Evolutionary conservation across 2,888 invertebrate species (phyloP).

Genomic region (Deladenus siricidicola): DNA sequence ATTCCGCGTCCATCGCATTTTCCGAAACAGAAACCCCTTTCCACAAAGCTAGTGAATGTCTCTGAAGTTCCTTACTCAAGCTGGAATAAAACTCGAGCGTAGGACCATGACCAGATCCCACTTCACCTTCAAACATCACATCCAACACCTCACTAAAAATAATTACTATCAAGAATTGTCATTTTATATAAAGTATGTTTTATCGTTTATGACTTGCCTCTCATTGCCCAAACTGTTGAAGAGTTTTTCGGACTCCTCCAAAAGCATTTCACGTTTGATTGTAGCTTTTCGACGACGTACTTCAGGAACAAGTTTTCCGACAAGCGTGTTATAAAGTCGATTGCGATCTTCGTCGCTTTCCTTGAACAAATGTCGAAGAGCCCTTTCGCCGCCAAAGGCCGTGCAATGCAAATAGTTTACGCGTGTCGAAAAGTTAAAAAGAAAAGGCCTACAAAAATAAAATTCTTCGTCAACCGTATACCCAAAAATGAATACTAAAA

Average conservation of each 20-base stretch:
- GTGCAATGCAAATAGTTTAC: slow-evolving; percentile 91
- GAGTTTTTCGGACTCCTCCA: not conserved
- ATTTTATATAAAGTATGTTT: too few species aligned
- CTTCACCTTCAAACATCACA: slow-evolving; percentile 57
- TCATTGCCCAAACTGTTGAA: not conserved
- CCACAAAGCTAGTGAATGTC: slow-evolving; percentile 83
- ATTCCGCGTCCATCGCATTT: not conserved
- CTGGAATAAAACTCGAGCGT: slow-evolving; percentile 94
- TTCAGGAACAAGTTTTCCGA: not conserved
- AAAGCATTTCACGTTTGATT: not conserved
- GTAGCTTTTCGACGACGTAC: not conserved
- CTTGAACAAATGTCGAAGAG: slow-evolving; percentile 71
- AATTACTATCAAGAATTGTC: not conserved
- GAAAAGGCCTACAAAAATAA: slow-evolving; percentile 68
- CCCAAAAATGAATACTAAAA: not conserved
- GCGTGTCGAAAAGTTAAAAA: slow-evolving; percentile 92
- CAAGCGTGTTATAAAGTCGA: not conserved
- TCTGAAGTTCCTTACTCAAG: slow-evolving; percentile 69
- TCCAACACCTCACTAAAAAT: slow-evolving; percentile 26
- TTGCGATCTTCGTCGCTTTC: slow-evolving; percentile 9
- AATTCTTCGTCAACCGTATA: not conserved
- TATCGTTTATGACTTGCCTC: not conserved
- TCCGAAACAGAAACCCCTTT: slow-evolving; percentile 61
- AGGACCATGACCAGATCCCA: slow-evolving; percentile 93
- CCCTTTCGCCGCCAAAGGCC: slow-evolving; percentile 85